phyloP scores from a whole-genome alignment of 2,888 invertebrate species.

The Oxytorus armatus region DNA sequence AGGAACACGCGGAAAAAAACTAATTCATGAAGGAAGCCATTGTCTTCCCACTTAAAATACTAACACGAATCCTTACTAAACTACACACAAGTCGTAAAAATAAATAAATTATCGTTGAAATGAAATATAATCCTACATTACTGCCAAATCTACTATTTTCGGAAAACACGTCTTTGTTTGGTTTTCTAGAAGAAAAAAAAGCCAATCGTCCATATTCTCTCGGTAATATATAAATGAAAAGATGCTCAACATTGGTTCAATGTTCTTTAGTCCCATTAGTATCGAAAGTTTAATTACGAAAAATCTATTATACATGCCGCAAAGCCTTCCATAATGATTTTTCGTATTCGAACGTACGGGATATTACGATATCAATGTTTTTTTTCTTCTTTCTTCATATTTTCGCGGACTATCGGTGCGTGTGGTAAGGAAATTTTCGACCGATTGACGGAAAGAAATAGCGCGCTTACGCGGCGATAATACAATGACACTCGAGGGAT shows the following conservation, averaged over 20 bases:
- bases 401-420: background rate
- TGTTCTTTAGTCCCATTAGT: background rate
- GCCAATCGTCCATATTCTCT: background rate
- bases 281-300: background rate
- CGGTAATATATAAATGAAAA: background rate
- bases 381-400: background rate
- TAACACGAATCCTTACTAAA: too few relatives aligned
- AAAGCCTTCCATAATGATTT: background rate
- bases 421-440: too few relatives aligned
- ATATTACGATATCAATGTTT: background rate
- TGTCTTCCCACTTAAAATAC: background rate
- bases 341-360: background rate
- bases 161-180: too few relatives aligned
- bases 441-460: background rate
- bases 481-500: conserved; percentile 19
- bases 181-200: too few relatives aligned
- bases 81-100: too few relatives aligned
- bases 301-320: background rate
- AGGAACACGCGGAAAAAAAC: background rate
- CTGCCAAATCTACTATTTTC: too few relatives aligned
- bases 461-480: background rate
- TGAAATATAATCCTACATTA: too few relatives aligned
- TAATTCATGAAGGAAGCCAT: background rate
- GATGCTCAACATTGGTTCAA: background rate
- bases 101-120: too few relatives aligned